phyloP scores from a whole-genome alignment of 2,888 invertebrate species.

The Hydraecia micacea region DNA sequence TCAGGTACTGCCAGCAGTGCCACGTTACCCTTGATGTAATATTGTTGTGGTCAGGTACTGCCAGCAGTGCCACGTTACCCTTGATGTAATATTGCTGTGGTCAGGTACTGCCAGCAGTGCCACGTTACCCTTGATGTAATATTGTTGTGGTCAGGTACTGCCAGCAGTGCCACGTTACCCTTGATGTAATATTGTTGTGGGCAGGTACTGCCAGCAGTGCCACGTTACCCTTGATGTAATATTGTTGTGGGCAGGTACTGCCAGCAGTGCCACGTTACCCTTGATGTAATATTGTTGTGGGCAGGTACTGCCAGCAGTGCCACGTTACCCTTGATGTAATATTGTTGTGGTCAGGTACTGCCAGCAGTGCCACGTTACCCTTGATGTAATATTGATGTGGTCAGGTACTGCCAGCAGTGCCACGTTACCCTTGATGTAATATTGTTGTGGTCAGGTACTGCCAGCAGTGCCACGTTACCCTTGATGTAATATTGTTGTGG shows the following conservation, averaged over 20 bases:
- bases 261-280: no score
- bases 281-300: neutral
- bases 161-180: no score
- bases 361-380: no score
- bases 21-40: neutral
- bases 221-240: neutral
- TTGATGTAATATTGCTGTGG: neutral
- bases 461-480: no score
- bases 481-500: neutral
- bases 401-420: constrained; percentile 96
- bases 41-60: constrained; percentile 92
- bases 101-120: constrained; percentile 96
- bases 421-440: neutral
- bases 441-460: constrained; percentile 92
- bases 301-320: constrained; percentile 96
- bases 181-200: neutral
- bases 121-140: neutral
- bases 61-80: no score
- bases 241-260: constrained; percentile 92
- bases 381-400: neutral
- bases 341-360: constrained; percentile 92
- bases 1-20: constrained; percentile 96
- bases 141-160: constrained; percentile 92
- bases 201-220: constrained; percentile 96
- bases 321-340: neutral